Evolutionary conservation across 1,140 invertebrate species (phyloP).

Genomic region (Choristoneura fumiferana): DNA sequence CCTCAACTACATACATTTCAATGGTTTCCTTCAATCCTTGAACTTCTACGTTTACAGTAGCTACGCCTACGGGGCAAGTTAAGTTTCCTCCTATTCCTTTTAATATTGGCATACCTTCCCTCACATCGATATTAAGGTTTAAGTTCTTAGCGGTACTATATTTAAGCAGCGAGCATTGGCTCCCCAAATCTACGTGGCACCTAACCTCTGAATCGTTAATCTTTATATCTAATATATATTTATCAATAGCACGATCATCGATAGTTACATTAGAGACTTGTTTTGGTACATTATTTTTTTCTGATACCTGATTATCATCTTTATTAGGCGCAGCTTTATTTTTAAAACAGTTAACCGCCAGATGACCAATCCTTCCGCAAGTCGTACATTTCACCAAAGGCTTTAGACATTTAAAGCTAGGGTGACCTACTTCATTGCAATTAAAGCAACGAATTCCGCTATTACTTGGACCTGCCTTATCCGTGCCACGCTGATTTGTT

Average conservation of each 20-base stretch:
- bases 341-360: slow-evolving; percentile 22
- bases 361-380: slow-evolving; percentile 31
- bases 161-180: slow-evolving; percentile 29
- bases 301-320: neutral
- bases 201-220: slow-evolving; percentile 21
- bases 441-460: slow-evolving; percentile 32
- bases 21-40: slow-evolving; percentile 31
- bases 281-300: slow-evolving; percentile 20
- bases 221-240: slow-evolving; percentile 29
- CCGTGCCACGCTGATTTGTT: no score
- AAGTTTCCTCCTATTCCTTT: slow-evolving; percentile 30
- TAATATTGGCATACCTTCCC: slow-evolving; percentile 25
- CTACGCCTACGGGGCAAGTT: slow-evolving; percentile 26
- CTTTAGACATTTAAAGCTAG: slow-evolving; percentile 35
- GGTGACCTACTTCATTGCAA: slow-evolving; percentile 34
- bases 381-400: slow-evolving; percentile 23
- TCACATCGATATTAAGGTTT: neutral
- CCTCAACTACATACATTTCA: slow-evolving; percentile 36
- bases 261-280: slow-evolving; percentile 12
- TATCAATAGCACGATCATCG: slow-evolving; percentile 17
- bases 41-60: slow-evolving; percentile 23
- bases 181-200: slow-evolving; percentile 34
- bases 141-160: slow-evolving; percentile 21
- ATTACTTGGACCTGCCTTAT: neutral
- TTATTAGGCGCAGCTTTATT: slow-evolving; percentile 17